Conservation (phyloP, 2,113 vertebrate genomes). For the Chrysochloris asiatica region DNA sequence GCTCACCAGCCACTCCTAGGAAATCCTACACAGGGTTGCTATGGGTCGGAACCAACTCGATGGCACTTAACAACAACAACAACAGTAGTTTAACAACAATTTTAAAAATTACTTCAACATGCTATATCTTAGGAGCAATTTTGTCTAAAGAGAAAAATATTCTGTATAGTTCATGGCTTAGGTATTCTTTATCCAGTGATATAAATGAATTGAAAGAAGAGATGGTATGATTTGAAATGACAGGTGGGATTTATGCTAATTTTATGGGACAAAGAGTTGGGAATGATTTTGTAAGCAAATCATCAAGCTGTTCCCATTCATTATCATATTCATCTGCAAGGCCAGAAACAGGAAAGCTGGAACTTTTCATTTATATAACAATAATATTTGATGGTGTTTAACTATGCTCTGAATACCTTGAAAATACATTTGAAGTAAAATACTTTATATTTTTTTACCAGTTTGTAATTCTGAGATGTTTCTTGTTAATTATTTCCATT, state of each 20-base stretch:
- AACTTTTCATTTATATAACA: constrained; percentile 29
- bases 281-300: constrained; percentile 36
- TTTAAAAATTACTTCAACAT: neutral
- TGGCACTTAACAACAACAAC: no score
- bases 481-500: constrained; percentile 12
- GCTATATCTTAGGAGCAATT: neutral
- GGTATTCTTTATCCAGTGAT: neutral
- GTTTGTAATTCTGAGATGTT: constrained; percentile 21
- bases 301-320: neutral
- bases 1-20: no score
- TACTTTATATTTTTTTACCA: neutral
- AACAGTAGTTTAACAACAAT: neutral
- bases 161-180: neutral
- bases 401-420: neutral
- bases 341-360: neutral
- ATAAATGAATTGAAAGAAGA: neutral
- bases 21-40: no score
- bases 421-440: neutral
- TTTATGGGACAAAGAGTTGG: neutral
- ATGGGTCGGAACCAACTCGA: no score
- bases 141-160: neutral
- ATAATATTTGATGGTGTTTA: neutral
- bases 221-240: neutral
- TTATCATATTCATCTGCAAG: neutral
- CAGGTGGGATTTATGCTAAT: neutral